A percentile compares a stretch with the other conserved stretches of the same genome.
These are phyloP conservation scores for Emmelina monodactyla DNA, from an alignment of 2,888 invertebrate genomes.

Conservation along the genomic window DNA sequence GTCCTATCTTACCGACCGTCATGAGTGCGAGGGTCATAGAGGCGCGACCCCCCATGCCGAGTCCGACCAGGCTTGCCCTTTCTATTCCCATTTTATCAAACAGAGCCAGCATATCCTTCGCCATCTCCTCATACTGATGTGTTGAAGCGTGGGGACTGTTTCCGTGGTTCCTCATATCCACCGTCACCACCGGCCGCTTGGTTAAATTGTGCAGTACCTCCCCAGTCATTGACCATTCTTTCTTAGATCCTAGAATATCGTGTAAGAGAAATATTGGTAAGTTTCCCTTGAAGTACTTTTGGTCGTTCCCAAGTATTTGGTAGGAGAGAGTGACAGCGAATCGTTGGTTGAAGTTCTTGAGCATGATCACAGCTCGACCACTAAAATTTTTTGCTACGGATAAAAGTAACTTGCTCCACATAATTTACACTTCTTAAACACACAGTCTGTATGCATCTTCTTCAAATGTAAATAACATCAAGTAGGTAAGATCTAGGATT, in stretches of 20 bases:
- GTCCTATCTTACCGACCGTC: not conserved
- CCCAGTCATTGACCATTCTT: conserved; percentile 84
- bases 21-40: conserved; percentile 81
- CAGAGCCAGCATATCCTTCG: conserved; percentile 73
- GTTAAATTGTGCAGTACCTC: conserved; percentile 71
- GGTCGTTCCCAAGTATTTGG: too few species aligned
- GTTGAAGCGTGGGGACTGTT: conserved; percentile 80
- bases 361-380: too few species aligned
- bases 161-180: conserved; percentile 96
- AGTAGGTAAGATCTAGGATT: too few species aligned
- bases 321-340: too few species aligned
- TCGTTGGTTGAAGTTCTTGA: too few species aligned
- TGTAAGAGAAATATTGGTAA: conserved; percentile 70
- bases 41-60: conserved; percentile 91
- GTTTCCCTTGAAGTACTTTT: too few species aligned
- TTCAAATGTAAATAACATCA: too few species aligned
- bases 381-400: too few species aligned
- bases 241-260: conserved; percentile 86
- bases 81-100: conserved; percentile 66
- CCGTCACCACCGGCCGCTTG: conserved; percentile 78
- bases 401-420: too few species aligned
- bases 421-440: too few species aligned
- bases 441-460: too few species aligned
- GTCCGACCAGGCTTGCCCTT: conserved; percentile 77
- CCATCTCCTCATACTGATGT: conserved; percentile 78